Conservation (phyloP, 2,113 vertebrate species). For the Philantomba maxwellii region DNA sequence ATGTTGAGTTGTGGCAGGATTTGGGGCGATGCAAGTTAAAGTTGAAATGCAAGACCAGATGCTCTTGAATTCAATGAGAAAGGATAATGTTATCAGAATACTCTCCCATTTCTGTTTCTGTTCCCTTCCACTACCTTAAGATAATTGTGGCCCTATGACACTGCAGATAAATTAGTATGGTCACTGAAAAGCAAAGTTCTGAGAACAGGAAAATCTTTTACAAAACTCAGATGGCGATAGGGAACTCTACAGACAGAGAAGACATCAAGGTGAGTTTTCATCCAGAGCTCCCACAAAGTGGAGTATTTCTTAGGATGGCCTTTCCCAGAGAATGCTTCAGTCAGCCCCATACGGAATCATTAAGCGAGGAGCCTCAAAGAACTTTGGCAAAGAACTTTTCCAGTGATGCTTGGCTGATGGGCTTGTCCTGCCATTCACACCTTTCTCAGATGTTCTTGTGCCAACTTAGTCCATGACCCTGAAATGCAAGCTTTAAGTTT, state of each 20-base stretch:
- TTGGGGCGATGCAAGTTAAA: slow-evolving; percentile 26
- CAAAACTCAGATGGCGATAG: background rate
- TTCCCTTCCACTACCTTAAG: background rate
- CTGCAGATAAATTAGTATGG: background rate
- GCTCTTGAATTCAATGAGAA: background rate
- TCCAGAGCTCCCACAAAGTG: background rate
- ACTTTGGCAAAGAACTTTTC: background rate
- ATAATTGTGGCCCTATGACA: background rate
- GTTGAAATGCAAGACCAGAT: background rate
- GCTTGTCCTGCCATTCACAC: background rate
- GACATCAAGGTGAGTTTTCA: slow-evolving; percentile 1
- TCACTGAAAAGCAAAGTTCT: slow-evolving; percentile 24
- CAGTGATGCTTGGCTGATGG: background rate
- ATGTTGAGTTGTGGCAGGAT: background rate
- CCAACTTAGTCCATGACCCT: background rate
- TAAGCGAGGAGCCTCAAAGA: background rate
- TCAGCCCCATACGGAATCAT: background rate
- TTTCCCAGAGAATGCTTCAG: background rate
- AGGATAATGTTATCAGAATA: background rate
- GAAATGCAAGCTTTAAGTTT: background rate
- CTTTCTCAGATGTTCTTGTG: background rate
- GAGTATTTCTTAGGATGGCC: slow-evolving; percentile 16
- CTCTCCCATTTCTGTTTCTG: background rate
- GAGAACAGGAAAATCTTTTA: slow-evolving; percentile 2
- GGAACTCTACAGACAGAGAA: background rate